Percentiles rank a stretch among this genome's conserved stretches.
These are phyloP conservation scores for Patella depressa DNA, from an alignment of 2,888 invertebrate genomes.

Conservation along the genomic window DNA sequence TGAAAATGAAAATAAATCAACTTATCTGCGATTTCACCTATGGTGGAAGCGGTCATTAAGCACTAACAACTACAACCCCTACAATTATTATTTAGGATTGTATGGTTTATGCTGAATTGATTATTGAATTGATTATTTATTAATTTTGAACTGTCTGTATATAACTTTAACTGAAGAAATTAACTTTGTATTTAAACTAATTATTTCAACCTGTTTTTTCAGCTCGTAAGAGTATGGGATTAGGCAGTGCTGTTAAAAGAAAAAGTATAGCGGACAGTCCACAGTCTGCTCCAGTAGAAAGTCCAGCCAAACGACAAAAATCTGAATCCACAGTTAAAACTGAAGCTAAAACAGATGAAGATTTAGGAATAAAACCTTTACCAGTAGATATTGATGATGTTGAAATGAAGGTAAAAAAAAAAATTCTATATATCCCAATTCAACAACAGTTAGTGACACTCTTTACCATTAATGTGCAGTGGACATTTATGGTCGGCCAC, in stretches of 20 bases:
- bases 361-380: slow-evolving; percentile 7
- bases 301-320: slow-evolving; percentile 27
- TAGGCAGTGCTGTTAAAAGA: slow-evolving; percentile 45
- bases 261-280: slow-evolving; percentile 39
- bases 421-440: no score
- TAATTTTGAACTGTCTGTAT: not conserved
- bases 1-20: no score
- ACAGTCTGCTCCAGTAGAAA: slow-evolving; percentile 27
- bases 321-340: slow-evolving; percentile 19
- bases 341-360: not conserved
- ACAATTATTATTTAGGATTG: not conserved
- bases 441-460: no score
- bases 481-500: not conserved
- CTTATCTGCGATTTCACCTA: no score
- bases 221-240: slow-evolving; percentile 51
- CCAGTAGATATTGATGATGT: not conserved
- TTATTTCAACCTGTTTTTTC: slow-evolving; percentile 10
- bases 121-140: not conserved
- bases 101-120: not conserved
- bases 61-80: no score
- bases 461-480: not conserved
- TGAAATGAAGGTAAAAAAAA: not conserved
- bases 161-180: not conserved
- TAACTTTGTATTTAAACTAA: not conserved
- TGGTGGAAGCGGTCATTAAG: no score